Evolutionary conservation across 2,888 invertebrate genomes (phyloP), one percentile per base, ranked within the genome.

Genomic region (Polydrusus pterygomalis): DNA sequence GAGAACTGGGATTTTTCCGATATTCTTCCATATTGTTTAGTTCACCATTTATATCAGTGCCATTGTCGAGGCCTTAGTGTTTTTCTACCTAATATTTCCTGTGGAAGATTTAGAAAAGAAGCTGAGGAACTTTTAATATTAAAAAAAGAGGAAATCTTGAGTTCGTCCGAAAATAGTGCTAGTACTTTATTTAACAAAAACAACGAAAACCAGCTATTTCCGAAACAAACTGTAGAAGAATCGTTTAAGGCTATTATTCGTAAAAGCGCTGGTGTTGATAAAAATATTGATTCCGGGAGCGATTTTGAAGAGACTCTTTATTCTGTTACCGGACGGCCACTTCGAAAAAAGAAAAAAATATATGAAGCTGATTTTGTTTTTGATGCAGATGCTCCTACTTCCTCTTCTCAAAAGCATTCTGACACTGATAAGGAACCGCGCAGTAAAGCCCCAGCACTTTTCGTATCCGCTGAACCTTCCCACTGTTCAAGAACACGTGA

Each of bases 41-140:
- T 90, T 1, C 93, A 94, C 83, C 88, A 90, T 80, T 84, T 91
- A 62, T 92, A 93, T 81, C 91, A 91, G 82, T 93, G 93, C 85
- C 90, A 91, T 84, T 93, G 93, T 83, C 89, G 89, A 79, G 89
- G 90, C 1, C 87, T 82, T 83, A 49, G 43, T 25, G 13, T 13
- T 2, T 70, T 70, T 58, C 7, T 6, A 60, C 17, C 38, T 5
- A 56, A 56, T 9, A 30, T 56, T 5, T 13, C 40, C 0, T 51
- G 8, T 51, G 40, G 0, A 11, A 34, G 5, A 30, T 17, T 18
- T 34, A 51, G 17, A 34, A 49, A 15, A 13, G 71, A 43, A 47
- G 0, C 43, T 6, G 11, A 56, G 11, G 20, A 63, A 40, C 17
- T 18, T 51, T 17, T 34, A 30, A 38, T 11, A 17, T 0, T 25